A percentile compares a stretch with the other conserved stretches of the same genome.
phyloP scores from a whole-genome alignment of 2,888 invertebrate genomes.

The Punctoribates punctum region DNA sequence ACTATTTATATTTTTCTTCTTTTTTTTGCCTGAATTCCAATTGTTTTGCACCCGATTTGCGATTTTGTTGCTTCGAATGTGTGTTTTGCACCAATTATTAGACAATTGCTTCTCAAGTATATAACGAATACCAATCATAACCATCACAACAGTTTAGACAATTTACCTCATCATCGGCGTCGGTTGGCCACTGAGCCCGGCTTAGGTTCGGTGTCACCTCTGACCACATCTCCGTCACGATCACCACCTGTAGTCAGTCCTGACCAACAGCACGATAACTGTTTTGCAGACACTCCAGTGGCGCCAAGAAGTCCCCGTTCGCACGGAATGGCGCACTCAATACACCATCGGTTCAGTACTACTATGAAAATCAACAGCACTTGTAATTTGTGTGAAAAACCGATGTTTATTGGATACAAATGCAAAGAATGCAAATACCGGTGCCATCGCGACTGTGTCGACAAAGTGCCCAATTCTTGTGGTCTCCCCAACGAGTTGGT shows the following conservation, averaged over 20 bases:
- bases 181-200: slow-evolving; percentile 48
- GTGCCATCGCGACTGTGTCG: slow-evolving; percentile 55
- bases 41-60: not conserved
- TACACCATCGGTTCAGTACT: slow-evolving; percentile 80
- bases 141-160: slow-evolving; percentile 44
- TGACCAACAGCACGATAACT: slow-evolving; percentile 46
- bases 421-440: slow-evolving; percentile 81
- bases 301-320: slow-evolving; percentile 68
- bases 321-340: slow-evolving; percentile 76
- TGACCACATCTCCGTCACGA: slow-evolving; percentile 52
- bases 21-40: not conserved
- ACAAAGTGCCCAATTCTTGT: slow-evolving; percentile 78
- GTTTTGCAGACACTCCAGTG: slow-evolving; percentile 46
- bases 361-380: slow-evolving; percentile 77
- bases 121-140: slow-evolving; percentile 33
- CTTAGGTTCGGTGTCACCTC: slow-evolving; percentile 53
- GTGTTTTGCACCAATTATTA: slow-evolving; percentile 7
- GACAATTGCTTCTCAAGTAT: slow-evolving; percentile 24
- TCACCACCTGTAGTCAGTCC: slow-evolving; percentile 52
- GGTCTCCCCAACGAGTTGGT: slow-evolving; percentile 78
- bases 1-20: not conserved
- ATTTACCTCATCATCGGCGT: slow-evolving; percentile 46
- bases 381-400: slow-evolving; percentile 84
- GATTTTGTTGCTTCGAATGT: not conserved
- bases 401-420: slow-evolving; percentile 71